Conservation (phyloP, 2,113 vertebrate genomes). For the Hipposideros armiger region DNA sequence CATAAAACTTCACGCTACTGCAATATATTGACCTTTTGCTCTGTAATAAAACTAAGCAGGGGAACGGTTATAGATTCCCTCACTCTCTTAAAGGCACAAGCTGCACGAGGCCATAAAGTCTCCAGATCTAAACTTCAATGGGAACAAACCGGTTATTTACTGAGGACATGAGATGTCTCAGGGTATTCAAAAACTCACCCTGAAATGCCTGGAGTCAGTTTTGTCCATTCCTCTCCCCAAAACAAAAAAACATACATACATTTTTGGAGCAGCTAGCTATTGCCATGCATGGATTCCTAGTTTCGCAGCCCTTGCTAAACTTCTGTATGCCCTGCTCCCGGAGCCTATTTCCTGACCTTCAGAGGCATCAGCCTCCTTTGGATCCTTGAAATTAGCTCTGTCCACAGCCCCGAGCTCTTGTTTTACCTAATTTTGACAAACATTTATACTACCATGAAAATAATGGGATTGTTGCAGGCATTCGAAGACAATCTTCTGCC, state of each 20-base stretch:
- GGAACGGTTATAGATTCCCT: background rate
- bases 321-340: background rate
- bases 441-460: background rate
- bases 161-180: background rate
- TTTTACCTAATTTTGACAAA: background rate
- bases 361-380: background rate
- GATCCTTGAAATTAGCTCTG: background rate
- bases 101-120: background rate
- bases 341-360: background rate
- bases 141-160: background rate
- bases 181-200: background rate
- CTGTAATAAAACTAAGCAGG: background rate
- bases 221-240: background rate
- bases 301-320: background rate
- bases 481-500: background rate
- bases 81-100: background rate
- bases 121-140: background rate
- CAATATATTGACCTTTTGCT: background rate
- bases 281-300: background rate
- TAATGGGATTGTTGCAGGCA: background rate
- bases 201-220: background rate
- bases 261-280: background rate
- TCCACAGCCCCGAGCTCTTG: background rate
- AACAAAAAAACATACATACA: background rate
- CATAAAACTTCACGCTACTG: background rate